Conservation (phyloP, 2,797 vertebrate species). For the Sebastes minor region DNA sequence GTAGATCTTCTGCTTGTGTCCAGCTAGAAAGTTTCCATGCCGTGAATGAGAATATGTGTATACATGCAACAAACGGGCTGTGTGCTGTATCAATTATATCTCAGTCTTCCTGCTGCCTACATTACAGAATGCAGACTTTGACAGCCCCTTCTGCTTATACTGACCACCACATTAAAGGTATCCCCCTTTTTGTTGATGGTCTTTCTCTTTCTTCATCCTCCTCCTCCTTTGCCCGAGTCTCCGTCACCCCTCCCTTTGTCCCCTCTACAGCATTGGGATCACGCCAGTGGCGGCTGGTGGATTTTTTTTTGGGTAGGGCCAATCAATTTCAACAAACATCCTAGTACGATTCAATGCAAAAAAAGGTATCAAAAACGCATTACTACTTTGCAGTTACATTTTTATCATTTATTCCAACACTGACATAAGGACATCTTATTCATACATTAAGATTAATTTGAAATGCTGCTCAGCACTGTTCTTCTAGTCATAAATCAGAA, state of each 20-base stretch:
- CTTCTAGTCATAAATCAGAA: no score
- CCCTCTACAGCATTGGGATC: slow-evolving; percentile 39
- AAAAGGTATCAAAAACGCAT: no score
- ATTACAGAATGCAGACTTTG: neutral
- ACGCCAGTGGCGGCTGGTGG: no score
- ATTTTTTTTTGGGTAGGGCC: no score
- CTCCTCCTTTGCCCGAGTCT: neutral
- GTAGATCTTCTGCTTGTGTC: neutral
- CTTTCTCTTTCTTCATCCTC: neutral
- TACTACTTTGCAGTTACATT: no score
- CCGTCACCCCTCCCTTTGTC: slow-evolving; percentile 23
- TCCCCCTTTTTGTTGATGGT: neutral
- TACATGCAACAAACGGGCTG: neutral
- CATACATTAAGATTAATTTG: no score
- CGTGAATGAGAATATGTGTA: neutral
- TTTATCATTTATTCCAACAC: no score
- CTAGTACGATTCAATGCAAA: no score
- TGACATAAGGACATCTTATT: no score
- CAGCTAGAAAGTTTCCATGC: neutral
- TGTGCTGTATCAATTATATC: neutral
- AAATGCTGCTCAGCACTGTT: no score
- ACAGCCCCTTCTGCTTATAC: neutral
- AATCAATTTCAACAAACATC: no score
- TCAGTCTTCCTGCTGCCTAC: neutral
- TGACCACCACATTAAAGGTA: neutral